A percentile compares a stretch with the other conserved stretches of the same genome.
phyloP scores from a whole-genome alignment of 2,888 invertebrate species.

The Meteorus colon region DNA sequence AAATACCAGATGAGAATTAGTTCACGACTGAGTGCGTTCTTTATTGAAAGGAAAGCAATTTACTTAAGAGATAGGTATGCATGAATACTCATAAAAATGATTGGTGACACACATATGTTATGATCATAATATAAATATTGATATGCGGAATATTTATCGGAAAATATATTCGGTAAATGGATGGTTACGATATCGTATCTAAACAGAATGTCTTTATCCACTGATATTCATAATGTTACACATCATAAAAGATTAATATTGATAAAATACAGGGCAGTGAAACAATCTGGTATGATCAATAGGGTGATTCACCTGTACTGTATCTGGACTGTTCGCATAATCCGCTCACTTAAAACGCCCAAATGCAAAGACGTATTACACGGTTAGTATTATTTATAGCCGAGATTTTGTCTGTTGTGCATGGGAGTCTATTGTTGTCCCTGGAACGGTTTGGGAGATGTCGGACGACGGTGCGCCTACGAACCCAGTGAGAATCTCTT shows the following conservation, averaged over 20 bases:
- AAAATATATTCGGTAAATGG: too few species aligned
- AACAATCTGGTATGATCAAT: background rate
- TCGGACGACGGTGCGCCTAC: conserved; percentile 6
- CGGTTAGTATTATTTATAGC: conserved; percentile 26
- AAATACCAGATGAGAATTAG: too few species aligned
- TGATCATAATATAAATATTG: too few species aligned
- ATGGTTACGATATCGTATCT: too few species aligned
- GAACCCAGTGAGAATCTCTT: conserved; percentile 25
- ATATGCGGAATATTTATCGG: too few species aligned
- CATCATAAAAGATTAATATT: background rate
- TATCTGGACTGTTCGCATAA: background rate
- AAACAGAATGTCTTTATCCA: too few species aligned
- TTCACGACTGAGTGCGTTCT: too few species aligned
- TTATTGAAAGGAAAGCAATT: too few species aligned
- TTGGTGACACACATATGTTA: too few species aligned
- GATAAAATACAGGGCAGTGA: background rate
- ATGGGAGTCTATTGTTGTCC: conserved; percentile 21
- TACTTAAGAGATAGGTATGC: too few species aligned
- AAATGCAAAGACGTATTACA: conserved; percentile 17
- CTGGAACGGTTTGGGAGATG: conserved; percentile 16
- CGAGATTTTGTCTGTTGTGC: conserved; percentile 22
- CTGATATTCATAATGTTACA: too few species aligned
- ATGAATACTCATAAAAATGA: too few species aligned
- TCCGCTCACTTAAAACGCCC: conserved; percentile 18
- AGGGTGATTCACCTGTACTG: background rate